Evolutionary conservation across 2,888 invertebrate genomes (phyloP), one percentile per base, ranked within the genome.

Genomic region (Lepas anatifera): DNA sequence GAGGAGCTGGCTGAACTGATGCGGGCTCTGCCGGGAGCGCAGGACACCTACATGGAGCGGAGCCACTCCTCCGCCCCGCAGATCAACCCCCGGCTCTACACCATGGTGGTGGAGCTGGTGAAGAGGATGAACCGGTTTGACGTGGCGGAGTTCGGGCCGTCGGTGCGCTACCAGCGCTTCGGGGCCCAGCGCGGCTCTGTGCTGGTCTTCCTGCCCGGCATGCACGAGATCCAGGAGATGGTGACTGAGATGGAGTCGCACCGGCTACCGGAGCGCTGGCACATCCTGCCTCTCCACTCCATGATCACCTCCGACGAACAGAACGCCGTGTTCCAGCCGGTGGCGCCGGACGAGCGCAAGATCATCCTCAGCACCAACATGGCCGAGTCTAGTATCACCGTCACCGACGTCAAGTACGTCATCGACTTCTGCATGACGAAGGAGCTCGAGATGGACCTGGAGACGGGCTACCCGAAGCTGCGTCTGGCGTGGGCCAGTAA

Each of bases 371-470:
- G 94, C 0, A 95, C 95, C 11, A 95, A 95, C 79, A 92, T 95
- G 74, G 93, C 94, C 0, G 95, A 95, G 81, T 93, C 92, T 79
- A 93, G 93, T 68, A 89, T 95, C 75, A 95, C 95, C 0, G 92
- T 95, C 11, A 87, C 91, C 0, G 92, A 94, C 79, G 87, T 93
- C 27, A 88, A 87, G 80, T 94, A 90, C 80, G 95, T 98, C 67
- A 89, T 97, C 76, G 97, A 98, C 81, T 96, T 92, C 80, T 97
- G 96, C 80, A 82, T 96, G 72, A 92, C 92, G 72, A 96, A 95
- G 82, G 85, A 86, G 46, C 80, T 94, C 75, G 83, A 88, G 8
- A 87, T 88, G 67, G 92, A 96, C 78, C 81, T 85, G 1, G 81
- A 82, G 0, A 90, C 93, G 0, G 92, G 91, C 82, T 92, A 88